A percentile compares a stretch with the other conserved stretches of the same genome.
Evolutionary conservation across 2,888 invertebrate species (phyloP).

Genomic region (Drosophila merina): DNA sequence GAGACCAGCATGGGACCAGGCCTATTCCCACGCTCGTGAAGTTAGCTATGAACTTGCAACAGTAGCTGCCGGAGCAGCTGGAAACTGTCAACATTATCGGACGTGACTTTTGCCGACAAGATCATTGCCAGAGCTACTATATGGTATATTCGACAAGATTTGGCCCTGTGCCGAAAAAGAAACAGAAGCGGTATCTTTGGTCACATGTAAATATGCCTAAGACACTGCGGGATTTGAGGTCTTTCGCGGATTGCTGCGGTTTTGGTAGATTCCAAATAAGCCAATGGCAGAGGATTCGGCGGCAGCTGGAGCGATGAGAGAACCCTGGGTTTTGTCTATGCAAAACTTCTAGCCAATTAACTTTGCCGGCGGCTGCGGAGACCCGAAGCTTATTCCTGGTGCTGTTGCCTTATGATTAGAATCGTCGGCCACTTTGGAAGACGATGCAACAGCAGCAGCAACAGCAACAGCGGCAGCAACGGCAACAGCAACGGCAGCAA

Average conservation of each 20-base stretch:
- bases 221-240: conserved; percentile 59
- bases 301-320: neutral
- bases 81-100: conserved; percentile 75
- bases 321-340: conserved; percentile 50
- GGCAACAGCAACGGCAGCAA: conserved; percentile 38
- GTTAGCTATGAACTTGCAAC: conserved; percentile 37
- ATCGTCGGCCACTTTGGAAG: conserved; percentile 65
- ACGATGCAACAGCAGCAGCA: conserved; percentile 30
- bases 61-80: conserved; percentile 66
- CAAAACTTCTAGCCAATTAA: conserved; percentile 77
- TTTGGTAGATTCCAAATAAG: conserved; percentile 64
- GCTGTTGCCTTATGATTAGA: conserved; percentile 78
- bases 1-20: conserved; percentile 25
- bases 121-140: conserved; percentile 62
- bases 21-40: conserved; percentile 59
- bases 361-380: conserved; percentile 48
- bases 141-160: neutral
- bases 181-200: conserved; percentile 17
- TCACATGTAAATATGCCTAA: conserved; percentile 67
- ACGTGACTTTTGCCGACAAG: conserved; percentile 70
- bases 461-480: conserved; percentile 40
- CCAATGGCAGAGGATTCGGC: conserved; percentile 56
- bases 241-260: conserved; percentile 38
- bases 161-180: conserved; percentile 32
- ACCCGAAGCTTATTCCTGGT: conserved; percentile 25